Base-by-base conservation (phyloP, 2,888 invertebrate genomes). In the Notocelia uddmanniana region DNA sequence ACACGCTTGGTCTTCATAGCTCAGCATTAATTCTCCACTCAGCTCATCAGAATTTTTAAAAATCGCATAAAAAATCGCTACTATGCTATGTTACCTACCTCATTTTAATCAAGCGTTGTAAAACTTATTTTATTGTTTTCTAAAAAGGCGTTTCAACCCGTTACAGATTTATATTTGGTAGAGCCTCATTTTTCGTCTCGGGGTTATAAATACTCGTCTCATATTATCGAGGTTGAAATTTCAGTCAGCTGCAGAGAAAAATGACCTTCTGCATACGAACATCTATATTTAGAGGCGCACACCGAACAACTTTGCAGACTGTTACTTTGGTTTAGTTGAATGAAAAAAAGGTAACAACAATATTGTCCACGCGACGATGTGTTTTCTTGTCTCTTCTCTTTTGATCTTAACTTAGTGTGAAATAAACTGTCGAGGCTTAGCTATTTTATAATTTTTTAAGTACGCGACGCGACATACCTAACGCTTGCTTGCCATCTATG, bases 311-410 rank as follows among this genome's bases (percentile, higher is more conserved):
- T 31, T 31, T n/a, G n/a, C n/a, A 1, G 45, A n/a, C n/a, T 45
- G 45, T 45, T 15, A 45, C n/a, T 45, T 45, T 45, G n/a, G n/a
- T 45, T 45, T n/a, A n/a, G 6, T 6, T 26, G 23, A n/a, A 69
- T 18, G 55, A 62, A 72, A 72, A 34, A 55, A 72, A 62, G 72
- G 72, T 68, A 55, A 67, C 72, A 72, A 72, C 55, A 23, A 50
- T 50, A 72, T 72, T 57, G 72, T 72, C 72, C 15, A n/a, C 11
- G 23, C 18, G 72, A 72, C 72, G 54, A 72, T 72, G 72, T 23
- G 52, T 37, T 68, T 72, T 68, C 68, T 70, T 72, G 60, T 68
- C 71, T 72, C 72, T 72, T 68, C 55, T 60, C 62, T 72, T 67
- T 67, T 68, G 54, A 72, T 67, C 66, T 60, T 71, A 71, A 71